A percentile compares a stretch with the other conserved stretches of the same genome.
phyloP scores from a whole-genome alignment of 1,140 invertebrate genomes.

The Atta texana region DNA sequence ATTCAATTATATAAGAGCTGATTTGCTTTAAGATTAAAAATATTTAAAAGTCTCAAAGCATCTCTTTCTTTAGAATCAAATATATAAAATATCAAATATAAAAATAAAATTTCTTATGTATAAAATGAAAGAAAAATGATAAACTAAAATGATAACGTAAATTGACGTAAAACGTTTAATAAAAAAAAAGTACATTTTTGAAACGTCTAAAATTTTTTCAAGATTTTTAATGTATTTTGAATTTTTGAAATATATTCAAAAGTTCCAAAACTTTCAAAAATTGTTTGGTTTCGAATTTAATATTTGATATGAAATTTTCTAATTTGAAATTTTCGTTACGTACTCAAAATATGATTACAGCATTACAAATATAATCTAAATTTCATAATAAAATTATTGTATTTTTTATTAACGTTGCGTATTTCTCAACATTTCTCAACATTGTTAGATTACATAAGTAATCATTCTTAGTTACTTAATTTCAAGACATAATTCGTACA shows the following conservation, averaged over 20 bases:
- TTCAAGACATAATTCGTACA: neutral
- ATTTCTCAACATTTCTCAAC: neutral
- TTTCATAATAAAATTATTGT: neutral
- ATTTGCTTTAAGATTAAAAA: neutral
- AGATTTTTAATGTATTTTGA: no score
- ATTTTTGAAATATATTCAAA: neutral
- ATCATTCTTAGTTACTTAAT: neutral
- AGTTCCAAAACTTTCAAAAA: neutral
- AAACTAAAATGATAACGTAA: no score
- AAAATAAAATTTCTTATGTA: neutral
- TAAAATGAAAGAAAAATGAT: no score
- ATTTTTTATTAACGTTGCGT: neutral
- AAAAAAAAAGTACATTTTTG: no score
- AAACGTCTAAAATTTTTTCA: no score
- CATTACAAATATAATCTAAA: conserved; percentile 1
- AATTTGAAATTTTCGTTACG: neutral
- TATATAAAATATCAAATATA: no score
- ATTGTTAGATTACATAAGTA: neutral
- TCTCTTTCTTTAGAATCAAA: neutral
- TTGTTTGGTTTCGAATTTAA: neutral
- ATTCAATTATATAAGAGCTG: neutral
- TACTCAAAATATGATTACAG: neutral
- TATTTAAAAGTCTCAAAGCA: neutral
- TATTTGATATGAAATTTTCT: neutral
- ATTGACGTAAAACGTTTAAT: no score